Evolutionary conservation across 2,113 vertebrate genomes (phyloP).

Genomic region (Myiozetetes cayanensis): DNA sequence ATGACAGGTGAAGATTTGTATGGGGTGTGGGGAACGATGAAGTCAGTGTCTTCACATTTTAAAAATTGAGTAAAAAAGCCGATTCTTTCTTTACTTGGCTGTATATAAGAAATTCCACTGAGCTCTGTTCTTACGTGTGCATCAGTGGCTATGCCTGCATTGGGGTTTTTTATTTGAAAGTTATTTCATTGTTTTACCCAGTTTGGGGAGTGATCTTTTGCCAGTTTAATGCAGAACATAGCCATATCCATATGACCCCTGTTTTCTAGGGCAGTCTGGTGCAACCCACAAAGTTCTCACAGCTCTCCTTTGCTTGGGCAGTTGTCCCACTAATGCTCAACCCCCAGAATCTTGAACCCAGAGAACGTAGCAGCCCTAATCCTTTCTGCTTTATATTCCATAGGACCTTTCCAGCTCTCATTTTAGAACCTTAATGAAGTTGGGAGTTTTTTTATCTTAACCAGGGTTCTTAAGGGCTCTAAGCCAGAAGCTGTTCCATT

Average conservation of each 20-base stretch:
- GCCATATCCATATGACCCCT: background rate
- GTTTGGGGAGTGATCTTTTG: background rate
- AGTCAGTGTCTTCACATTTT: background rate
- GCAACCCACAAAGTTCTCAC: background rate
- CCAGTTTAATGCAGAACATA: background rate
- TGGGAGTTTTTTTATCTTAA: background rate
- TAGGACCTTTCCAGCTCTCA: background rate
- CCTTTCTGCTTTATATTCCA: background rate
- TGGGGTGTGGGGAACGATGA: background rate
- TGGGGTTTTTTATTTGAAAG: background rate
- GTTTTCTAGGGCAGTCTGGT: background rate
- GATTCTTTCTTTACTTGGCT: background rate
- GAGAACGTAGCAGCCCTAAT: background rate
- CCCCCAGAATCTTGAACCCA: background rate
- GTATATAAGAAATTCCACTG: rapidly evolving
- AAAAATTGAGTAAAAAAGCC: background rate
- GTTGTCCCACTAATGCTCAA: rapidly evolving
- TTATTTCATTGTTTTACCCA: background rate
- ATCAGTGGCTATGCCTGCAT: background rate
- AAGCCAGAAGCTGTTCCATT: background rate
- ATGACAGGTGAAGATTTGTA: background rate
- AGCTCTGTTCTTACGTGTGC: background rate
- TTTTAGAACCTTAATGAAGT: background rate
- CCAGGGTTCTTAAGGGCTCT: background rate
- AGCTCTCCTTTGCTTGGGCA: background rate